Evolutionary conservation across 35 echinoderm and acorn worm genomes (phyloP).

Genomic region (Ptychodera flava): DNA sequence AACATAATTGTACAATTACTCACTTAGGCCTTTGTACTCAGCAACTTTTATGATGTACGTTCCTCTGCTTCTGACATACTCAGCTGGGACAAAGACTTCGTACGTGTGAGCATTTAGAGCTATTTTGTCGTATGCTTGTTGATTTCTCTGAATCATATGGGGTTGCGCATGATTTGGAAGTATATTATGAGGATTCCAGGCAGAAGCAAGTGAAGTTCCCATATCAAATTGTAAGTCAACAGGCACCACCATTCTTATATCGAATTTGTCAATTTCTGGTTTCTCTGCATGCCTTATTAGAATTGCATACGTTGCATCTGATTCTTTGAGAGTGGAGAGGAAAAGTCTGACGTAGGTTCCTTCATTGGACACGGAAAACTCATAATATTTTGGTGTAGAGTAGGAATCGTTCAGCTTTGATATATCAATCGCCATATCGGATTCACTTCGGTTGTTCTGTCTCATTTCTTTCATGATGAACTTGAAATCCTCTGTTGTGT

Average conservation of each 20-base stretch:
- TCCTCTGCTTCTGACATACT: not conserved
- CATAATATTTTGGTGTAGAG: not conserved
- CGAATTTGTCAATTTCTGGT: not conserved
- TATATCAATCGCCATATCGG: not conserved
- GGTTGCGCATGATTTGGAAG: not conserved
- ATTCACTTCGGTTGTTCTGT: not conserved
- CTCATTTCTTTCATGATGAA: not conserved
- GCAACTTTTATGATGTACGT: not conserved
- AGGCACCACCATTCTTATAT: not conserved
- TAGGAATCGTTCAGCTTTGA: not conserved
- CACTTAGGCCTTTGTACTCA: not conserved
- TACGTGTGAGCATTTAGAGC: not conserved
- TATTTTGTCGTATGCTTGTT: not conserved
- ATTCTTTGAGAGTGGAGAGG: not conserved
- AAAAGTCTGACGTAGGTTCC: not conserved
- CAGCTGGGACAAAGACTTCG: not conserved
- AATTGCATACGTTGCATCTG: not conserved
- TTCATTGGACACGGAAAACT: not conserved
- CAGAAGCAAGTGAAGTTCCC: not conserved
- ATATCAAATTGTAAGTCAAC: not conserved
- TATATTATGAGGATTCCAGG: not conserved
- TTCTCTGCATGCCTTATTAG: not conserved
- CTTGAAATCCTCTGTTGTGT: not conserved
- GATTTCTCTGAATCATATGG: not conserved
- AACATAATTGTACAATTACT: not conserved